Evolutionary conservation across 2,888 invertebrate genomes (phyloP).

Genomic region (Thymelicus lineola): DNA sequence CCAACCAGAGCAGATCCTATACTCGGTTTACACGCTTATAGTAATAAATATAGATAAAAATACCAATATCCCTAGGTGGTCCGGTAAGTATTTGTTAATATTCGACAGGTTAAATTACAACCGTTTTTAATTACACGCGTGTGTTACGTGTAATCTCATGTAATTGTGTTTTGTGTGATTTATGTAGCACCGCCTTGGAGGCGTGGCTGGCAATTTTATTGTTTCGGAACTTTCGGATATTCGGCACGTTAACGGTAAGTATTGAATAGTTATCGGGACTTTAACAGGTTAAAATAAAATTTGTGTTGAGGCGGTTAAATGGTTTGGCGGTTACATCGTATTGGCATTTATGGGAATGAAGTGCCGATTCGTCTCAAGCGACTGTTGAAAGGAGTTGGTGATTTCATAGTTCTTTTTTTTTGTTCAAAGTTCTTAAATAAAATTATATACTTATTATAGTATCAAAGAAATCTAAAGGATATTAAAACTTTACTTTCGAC

Average conservation of each 20-base stretch:
- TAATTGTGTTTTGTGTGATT: conserved; percentile 79
- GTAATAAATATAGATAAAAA: conserved; percentile 33
- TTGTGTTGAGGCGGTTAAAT: conserved; percentile 25
- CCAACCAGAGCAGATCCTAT: too few relatives aligned
- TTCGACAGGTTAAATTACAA: conserved; percentile 72
- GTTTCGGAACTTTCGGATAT: conserved; percentile 68
- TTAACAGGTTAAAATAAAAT: conserved; percentile 35
- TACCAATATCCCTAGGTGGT: conserved; percentile 56
- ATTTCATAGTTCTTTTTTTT: too few relatives aligned
- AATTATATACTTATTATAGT: too few relatives aligned
- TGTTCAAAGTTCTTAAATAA: too few relatives aligned
- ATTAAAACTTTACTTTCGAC: too few relatives aligned
- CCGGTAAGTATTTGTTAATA: conserved; percentile 70
- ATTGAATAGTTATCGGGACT: conserved; percentile 31
- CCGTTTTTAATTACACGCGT: conserved; percentile 70
- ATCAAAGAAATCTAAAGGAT: too few relatives aligned
- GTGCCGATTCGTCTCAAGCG: background rate
- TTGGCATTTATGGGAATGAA: background rate
- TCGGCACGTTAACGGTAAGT: conserved; percentile 47
- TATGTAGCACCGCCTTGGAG: conserved; percentile 61
- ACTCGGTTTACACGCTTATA: background rate
- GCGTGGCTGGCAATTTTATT: conserved; percentile 73
- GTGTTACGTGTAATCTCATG: conserved; percentile 63
- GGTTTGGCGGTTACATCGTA: conserved; percentile 6
- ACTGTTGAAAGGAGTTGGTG: too few relatives aligned